Percentiles rank a stretch among this genome's conserved stretches.
These are phyloP conservation scores for Mesocricetus auratus DNA, from an alignment of 2,113 vertebrate species.

Conservation along the genomic window DNA sequence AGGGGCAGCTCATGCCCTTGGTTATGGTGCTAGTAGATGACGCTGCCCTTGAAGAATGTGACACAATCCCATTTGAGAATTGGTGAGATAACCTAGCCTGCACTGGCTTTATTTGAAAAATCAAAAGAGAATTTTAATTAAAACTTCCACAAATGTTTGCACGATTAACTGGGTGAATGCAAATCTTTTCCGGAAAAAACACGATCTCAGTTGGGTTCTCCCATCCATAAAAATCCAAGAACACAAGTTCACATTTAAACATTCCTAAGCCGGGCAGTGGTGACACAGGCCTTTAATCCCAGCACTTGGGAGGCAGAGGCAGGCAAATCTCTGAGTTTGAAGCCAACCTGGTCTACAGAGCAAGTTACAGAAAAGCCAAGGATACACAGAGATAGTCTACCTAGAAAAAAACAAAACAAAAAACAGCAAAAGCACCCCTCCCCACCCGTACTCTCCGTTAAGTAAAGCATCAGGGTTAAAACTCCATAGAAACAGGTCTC, in stretches of 20 bases:
- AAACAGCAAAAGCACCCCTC: not conserved
- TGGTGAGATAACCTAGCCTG: not conserved
- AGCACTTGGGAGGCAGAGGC: not conserved
- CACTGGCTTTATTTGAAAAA: constrained; percentile 6
- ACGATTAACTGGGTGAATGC: not conserved
- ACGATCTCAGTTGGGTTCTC: not conserved
- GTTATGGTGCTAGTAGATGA: not conserved
- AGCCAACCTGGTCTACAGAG: not conserved
- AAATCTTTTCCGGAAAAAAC: constrained; percentile 14
- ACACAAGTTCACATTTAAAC: not conserved
- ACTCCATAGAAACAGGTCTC: not conserved
- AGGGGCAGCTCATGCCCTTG: not conserved
- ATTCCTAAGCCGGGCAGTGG: not conserved
- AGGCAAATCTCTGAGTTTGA: not conserved
- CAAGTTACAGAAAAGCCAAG: not conserved
- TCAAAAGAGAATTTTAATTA: constrained; percentile 33
- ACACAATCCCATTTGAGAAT: constrained; percentile 1
- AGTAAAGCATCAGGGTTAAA: not conserved
- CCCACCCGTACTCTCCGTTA: not conserved
- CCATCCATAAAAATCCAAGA: not conserved
- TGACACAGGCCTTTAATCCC: not conserved
- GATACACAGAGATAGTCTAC: not conserved
- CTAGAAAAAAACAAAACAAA: not conserved
- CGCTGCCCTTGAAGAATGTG: not conserved
- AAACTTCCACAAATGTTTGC: not conserved